A percentile compares a stretch with the other conserved stretches of the same genome.
These are phyloP conservation scores for Thysanoteuthis rhombus DNA, from an alignment of 2,888 invertebrate genomes.

Conservation along the genomic window DNA sequence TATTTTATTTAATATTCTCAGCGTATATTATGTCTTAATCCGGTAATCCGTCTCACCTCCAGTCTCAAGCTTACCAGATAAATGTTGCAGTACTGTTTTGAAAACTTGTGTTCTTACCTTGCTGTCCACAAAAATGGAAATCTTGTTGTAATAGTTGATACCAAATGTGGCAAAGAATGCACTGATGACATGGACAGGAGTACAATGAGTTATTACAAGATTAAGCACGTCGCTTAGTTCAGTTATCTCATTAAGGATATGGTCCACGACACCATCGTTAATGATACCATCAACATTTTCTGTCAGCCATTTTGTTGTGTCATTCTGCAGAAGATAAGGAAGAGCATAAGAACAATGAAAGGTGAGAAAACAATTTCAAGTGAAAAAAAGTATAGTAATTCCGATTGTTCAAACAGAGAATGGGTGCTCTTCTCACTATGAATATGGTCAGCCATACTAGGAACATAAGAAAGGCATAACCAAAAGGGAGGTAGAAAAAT, in stretches of 20 bases:
- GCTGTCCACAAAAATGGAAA: conserved; percentile 55
- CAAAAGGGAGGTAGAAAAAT: too few species aligned
- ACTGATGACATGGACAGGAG: conserved; percentile 48
- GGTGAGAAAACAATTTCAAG: too few species aligned
- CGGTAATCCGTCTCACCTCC: too few species aligned
- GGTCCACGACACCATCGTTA: conserved; percentile 42
- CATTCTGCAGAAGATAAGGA: conserved; percentile 39
- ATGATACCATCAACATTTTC: conserved; percentile 41
- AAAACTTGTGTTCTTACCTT: conserved; percentile 45
- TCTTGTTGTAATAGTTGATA: conserved; percentile 58
- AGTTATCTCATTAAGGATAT: conserved; percentile 52
- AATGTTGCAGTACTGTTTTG: too few species aligned
- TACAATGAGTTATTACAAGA: conserved; percentile 45
- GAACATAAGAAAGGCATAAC: too few species aligned
- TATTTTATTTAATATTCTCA: too few species aligned
- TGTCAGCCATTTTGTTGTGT: conserved; percentile 49
- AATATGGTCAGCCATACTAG: too few species aligned
- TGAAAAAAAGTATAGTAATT: too few species aligned
- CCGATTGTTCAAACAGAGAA: too few species aligned
- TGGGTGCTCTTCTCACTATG: too few species aligned
- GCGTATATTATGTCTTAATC: too few species aligned
- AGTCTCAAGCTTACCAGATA: too few species aligned
- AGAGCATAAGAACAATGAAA: background rate
- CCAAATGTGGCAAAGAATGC: conserved; percentile 54
- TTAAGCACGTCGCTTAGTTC: conserved; percentile 49